phyloP scores from a whole-genome alignment of 2,888 invertebrate genomes.

The Chalcis sispes region DNA sequence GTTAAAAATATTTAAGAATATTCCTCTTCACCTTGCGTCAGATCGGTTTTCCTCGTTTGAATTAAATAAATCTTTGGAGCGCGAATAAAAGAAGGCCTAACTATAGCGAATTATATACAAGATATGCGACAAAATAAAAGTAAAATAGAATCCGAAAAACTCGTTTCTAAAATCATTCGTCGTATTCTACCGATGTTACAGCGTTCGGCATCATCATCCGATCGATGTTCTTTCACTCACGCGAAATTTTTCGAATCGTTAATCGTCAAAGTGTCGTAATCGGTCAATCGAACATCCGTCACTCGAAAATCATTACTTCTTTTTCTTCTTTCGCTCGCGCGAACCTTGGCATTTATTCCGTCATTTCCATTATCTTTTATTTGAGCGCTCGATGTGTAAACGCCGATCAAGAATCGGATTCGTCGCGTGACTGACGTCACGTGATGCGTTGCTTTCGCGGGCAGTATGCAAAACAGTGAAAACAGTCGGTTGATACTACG shows the following conservation, averaged over 20 bases:
- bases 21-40: no score
- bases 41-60: neutral
- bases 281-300: slow-evolving; percentile 13
- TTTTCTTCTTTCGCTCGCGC: neutral
- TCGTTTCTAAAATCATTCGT: slow-evolving; percentile 26
- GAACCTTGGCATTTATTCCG: slow-evolving; percentile 1
- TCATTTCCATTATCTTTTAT: neutral
- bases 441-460: slow-evolving; percentile 57
- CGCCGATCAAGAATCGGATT: neutral
- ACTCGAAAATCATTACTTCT: neutral
- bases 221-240: slow-evolving; percentile 8
- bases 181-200: neutral
- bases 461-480: slow-evolving; percentile 69
- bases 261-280: slow-evolving; percentile 18
- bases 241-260: slow-evolving; percentile 14
- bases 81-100: slow-evolving; percentile 12
- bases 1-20: no score
- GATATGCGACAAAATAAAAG: neutral
- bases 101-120: no score
- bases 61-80: slow-evolving; percentile 15
- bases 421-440: slow-evolving; percentile 58
- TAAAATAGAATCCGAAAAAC: slow-evolving; percentile 8
- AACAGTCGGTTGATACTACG: slow-evolving; percentile 64
- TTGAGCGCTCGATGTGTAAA: no score
- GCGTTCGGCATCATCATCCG: no score